Evolutionary conservation across 1,140 invertebrate species (phyloP).

Genomic region (Monochamus saltuarius): DNA sequence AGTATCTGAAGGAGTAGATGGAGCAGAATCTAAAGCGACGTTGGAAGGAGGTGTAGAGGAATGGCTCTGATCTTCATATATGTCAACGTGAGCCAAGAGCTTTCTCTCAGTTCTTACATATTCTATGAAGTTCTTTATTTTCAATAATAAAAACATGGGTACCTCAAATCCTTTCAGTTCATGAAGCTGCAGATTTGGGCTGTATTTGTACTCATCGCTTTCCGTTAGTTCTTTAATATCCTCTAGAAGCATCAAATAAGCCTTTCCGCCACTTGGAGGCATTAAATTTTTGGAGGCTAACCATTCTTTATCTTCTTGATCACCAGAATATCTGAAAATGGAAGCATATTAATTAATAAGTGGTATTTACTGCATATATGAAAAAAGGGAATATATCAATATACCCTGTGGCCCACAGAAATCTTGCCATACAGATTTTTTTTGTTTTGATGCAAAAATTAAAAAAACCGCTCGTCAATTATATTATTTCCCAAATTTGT

Average conservation of each 20-base stretch:
- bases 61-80: slow-evolving; percentile 43
- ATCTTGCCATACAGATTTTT: no score
- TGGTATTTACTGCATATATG: neutral
- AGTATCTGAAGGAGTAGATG: slow-evolving; percentile 45
- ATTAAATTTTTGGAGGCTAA: slow-evolving; percentile 73
- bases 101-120: slow-evolving; percentile 47
- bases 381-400: no score
- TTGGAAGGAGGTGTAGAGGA: slow-evolving; percentile 48
- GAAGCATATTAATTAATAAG: neutral
- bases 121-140: slow-evolving; percentile 64
- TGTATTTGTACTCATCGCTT: slow-evolving; percentile 72
- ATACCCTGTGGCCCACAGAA: no score
- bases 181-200: slow-evolving; percentile 62
- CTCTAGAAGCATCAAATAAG: slow-evolving; percentile 78
- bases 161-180: slow-evolving; percentile 73
- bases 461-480: no score
- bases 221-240: slow-evolving; percentile 75
- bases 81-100: slow-evolving; percentile 36
- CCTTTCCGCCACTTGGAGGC: slow-evolving; percentile 74
- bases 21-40: slow-evolving; percentile 42
- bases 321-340: slow-evolving; percentile 67
- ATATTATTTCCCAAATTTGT: no score
- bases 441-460: no score
- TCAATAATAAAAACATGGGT: slow-evolving; percentile 70
- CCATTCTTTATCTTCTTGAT: slow-evolving; percentile 82